Base-by-base conservation (phyloP, 2,797 vertebrate genomes). In the Tokudaia muenninki region DNA sequence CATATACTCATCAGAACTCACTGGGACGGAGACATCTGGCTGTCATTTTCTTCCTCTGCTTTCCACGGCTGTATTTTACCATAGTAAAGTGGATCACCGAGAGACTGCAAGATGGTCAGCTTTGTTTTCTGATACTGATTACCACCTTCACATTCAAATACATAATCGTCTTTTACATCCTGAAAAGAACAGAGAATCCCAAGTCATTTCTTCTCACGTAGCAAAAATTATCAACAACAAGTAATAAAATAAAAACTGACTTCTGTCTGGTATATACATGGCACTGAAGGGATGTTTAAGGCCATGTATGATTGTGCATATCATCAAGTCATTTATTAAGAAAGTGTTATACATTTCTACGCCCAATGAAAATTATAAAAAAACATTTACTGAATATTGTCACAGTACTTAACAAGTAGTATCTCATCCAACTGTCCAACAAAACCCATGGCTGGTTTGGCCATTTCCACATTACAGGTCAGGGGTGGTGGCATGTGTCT, bases 91-190 rank as follows among this genome's bases (percentile, higher is more conserved):
- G 99, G 99, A 98, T 99, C 99, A 61, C 99, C 99, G 98, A 99
- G 98, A 13, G 99, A 99, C 98, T 99, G 99, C 98, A 99, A 99
- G 98, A 99, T 99, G 52, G 99, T 99, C 97, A 99, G 98, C 97
- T 99, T 99, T 97, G 99, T 99, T 99, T 99, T 99, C 97, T 99
- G 99, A 98, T 99, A 98, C 95, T 99, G 99, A 96, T 99, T 99
- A 78, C 99, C 99, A 75, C 99, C 99, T 99, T 99, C 99, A 98
- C 99, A 99, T 98, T 99, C 99, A 98, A 99, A 99, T 14, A 99
- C 98, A 97, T 99, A 99, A 98, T 99, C 99, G 94, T 99, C 99
- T 97, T 99, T 99, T 80, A 99, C 98, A 97, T 99, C 99, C 99
- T 99, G 97, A 96, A 97, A 93, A 88, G 97, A 7, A 97, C 67